Percentiles rank a stretch among this genome's conserved stretches.
phyloP scores from a whole-genome alignment of 2,797 vertebrate species.

The Crenuchus spilurus region DNA sequence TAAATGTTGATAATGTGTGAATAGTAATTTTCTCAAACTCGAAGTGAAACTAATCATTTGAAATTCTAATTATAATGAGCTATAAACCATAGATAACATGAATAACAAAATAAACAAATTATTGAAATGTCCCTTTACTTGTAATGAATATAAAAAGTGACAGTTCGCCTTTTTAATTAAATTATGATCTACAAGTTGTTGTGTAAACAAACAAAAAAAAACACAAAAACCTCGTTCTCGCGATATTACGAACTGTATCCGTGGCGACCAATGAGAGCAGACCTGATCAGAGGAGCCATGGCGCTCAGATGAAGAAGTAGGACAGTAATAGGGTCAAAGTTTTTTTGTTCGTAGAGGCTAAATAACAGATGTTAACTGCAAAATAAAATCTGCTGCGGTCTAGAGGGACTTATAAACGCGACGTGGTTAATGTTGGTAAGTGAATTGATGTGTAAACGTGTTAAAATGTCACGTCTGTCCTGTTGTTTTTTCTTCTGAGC shows the following conservation, averaged over 20 bases:
- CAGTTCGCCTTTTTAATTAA: neutral
- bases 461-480: conserved; percentile 3
- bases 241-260: neutral
- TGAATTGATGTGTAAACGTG: neutral
- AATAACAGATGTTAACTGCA: no score
- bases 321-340: conserved; percentile 50
- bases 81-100: no score
- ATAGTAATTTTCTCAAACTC: no score
- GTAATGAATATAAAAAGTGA: neutral
- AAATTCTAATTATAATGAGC: no score
- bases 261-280: conserved; percentile 49
- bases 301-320: conserved; percentile 62
- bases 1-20: no score
- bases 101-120: no score
- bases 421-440: conserved; percentile 41
- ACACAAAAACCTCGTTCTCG: neutral
- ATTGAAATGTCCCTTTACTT: no score
- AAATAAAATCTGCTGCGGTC: no score
- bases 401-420: neutral
- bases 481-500: conserved; percentile 16
- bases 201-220: neutral
- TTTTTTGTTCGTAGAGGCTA: conserved; percentile 46
- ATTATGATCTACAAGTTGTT: neutral
- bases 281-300: conserved; percentile 59
- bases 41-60: no score